Conservation (phyloP, 2,888 invertebrate species). For the Diachrysia chrysitis region DNA sequence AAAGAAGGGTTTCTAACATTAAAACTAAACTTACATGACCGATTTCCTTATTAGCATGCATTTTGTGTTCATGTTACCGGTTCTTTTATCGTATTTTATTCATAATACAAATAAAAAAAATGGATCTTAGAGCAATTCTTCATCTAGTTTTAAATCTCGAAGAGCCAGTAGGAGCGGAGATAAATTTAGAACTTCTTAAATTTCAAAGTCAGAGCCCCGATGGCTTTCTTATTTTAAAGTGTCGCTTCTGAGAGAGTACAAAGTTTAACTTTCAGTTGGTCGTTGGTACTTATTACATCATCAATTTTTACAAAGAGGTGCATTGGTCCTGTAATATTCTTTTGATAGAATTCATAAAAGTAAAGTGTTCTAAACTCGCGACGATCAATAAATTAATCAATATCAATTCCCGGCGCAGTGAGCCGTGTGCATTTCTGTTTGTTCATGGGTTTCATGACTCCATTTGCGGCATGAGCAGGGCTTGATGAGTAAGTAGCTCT, state of each 20-base stretch:
- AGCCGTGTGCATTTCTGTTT: conserved; percentile 35
- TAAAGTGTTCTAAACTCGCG: conserved; percentile 19
- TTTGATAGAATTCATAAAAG: conserved; percentile 19
- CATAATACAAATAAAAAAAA: background rate
- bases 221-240: conserved; percentile 24
- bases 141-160: conserved; percentile 32
- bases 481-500: background rate
- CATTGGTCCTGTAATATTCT: conserved; percentile 23
- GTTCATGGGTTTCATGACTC: conserved; percentile 23
- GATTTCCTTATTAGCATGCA: background rate
- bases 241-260: conserved; percentile 16
- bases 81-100: background rate
- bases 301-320: conserved; percentile 15
- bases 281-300: background rate
- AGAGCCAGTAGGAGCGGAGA: conserved; percentile 20
- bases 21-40: background rate
- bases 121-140: conserved; percentile 24
- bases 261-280: background rate
- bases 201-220: conserved; percentile 42
- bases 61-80: background rate
- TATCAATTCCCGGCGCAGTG: conserved; percentile 41
- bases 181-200: conserved; percentile 58
- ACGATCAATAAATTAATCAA: conserved; percentile 52
- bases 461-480: no score
- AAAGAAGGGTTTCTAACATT: no score